Conservation (phyloP, 2,888 invertebrate species). For the Cyrtodaria siliqua region DNA sequence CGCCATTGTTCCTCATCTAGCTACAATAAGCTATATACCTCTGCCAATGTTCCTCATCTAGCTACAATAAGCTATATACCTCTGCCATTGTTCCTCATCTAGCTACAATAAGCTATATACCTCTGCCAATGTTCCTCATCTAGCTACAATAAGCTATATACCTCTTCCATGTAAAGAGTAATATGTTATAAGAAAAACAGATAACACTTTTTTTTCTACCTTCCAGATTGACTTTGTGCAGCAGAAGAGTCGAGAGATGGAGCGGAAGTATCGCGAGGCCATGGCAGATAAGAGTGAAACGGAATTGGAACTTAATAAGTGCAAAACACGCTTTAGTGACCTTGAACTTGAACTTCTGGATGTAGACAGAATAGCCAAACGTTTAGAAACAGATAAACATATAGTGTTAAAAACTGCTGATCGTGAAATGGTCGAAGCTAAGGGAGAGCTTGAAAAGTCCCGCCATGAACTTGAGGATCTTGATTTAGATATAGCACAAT, state of each 20-base stretch:
- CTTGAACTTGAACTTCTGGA: conserved; percentile 80
- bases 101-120: too few relatives aligned
- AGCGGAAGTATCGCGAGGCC: conserved; percentile 78
- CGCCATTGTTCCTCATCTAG: too few relatives aligned
- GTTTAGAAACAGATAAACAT: conserved; percentile 82
- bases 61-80: too few relatives aligned
- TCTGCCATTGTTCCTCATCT: too few relatives aligned
- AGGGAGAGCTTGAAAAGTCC: conserved; percentile 83
- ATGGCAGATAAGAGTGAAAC: conserved; percentile 62
- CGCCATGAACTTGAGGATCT: conserved; percentile 82
- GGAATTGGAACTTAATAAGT: conserved; percentile 67
- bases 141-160: too few relatives aligned
- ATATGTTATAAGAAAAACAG: too few relatives aligned
- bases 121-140: too few relatives aligned
- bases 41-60: too few relatives aligned
- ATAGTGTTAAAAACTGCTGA: conserved; percentile 81
- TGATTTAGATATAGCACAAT: conserved; percentile 79
- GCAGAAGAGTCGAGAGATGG: conserved; percentile 84
- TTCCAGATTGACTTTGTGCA: conserved; percentile 85
- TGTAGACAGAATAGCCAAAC: conserved; percentile 81
- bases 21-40: too few relatives aligned
- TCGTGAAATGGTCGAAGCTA: conserved; percentile 82
- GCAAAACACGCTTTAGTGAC: conserved; percentile 72
- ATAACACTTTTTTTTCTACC: not conserved
- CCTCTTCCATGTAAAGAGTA: too few relatives aligned